A percentile compares a stretch with the other conserved stretches of the same genome.
phyloP scores from a whole-genome alignment of 2,888 invertebrate genomes.

The Oscheius sp. region DNA sequence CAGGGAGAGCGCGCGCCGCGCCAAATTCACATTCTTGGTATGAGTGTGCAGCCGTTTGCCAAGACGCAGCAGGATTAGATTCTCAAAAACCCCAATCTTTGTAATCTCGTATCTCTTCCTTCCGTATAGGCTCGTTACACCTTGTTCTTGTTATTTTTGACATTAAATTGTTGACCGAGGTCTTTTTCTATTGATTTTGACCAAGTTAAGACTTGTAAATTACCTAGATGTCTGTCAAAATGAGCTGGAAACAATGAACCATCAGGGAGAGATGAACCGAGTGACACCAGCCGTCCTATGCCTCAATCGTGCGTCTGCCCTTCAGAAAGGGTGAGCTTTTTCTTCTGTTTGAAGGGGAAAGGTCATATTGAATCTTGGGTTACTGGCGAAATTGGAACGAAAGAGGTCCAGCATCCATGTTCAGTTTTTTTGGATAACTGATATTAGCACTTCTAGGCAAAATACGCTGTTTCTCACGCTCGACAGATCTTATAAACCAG shows the following conservation, averaged over 20 bases:
- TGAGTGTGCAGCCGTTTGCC: constrained; percentile 52
- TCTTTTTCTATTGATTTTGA: not conserved
- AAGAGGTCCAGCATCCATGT: not conserved
- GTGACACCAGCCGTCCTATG: not conserved
- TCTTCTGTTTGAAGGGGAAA: not conserved
- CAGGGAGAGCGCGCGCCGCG: constrained; percentile 58
- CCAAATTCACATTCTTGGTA: constrained; percentile 59
- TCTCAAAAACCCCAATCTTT: no score
- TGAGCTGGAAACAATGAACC: no score
- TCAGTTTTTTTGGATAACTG: not conserved
- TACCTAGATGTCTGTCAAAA: no score
- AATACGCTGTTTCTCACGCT: no score
- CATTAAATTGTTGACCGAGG: not conserved
- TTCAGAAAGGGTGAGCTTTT: constrained; percentile 4
- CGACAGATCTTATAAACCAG: no score
- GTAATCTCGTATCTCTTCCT: not conserved
- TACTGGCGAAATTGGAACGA: not conserved
- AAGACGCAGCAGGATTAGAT: constrained; percentile 14
- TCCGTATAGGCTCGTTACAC: not conserved
- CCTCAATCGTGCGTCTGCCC: not conserved
- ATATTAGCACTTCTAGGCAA: not conserved
- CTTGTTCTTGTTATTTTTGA: not conserved
- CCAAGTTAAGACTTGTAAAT: not conserved
- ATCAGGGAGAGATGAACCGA: constrained; percentile 3
- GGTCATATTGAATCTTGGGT: no score